phyloP scores from a whole-genome alignment of 2,113 vertebrate genomes.

The Boleophthalmus pectinirostris region DNA sequence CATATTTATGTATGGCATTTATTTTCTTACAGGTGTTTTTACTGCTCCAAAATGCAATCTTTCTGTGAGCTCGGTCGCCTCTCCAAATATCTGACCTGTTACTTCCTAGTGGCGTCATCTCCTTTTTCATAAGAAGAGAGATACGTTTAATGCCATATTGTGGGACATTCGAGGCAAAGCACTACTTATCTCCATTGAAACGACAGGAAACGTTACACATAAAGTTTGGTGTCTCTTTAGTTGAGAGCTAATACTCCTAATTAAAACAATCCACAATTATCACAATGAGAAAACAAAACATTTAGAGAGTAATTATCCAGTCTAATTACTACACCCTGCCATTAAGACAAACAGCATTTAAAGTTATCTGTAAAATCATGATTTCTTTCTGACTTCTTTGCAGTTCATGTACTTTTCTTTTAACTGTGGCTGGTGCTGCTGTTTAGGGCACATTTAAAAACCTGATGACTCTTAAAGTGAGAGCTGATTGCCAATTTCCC shows the following conservation, averaged over 20 bases:
- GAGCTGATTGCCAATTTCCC: constrained; percentile 57
- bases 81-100: too few relatives aligned
- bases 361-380: background rate
- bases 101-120: background rate
- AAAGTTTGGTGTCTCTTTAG: background rate
- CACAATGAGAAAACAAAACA: background rate
- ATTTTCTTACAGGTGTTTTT: background rate
- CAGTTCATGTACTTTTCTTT: constrained; percentile 16
- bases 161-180: background rate
- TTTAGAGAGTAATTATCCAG: background rate
- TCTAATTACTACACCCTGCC: background rate
- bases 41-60: background rate
- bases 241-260: background rate
- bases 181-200: too few relatives aligned
- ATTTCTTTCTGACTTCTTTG: constrained; percentile 3
- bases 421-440: background rate
- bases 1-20: background rate
- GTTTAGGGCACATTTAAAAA: constrained; percentile 38
- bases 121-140: background rate
- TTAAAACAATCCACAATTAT: background rate
- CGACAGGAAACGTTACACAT: background rate
- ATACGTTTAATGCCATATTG: background rate
- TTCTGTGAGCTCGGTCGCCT: too few relatives aligned
- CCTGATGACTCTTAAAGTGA: constrained; percentile 37
- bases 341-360: background rate